phyloP scores from a whole-genome alignment of 2,888 invertebrate species.

The Agrochola macilenta region DNA sequence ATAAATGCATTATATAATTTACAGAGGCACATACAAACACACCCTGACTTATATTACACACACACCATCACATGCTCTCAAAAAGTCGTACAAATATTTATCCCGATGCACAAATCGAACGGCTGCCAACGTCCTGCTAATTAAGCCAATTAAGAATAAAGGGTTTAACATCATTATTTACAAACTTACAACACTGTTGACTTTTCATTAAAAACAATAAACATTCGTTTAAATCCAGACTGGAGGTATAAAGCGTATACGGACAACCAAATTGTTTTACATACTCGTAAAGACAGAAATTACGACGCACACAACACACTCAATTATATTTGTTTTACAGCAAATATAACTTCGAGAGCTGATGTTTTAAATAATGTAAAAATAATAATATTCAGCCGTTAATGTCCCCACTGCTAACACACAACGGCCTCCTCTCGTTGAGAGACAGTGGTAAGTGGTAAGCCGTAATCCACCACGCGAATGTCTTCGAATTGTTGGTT shows the following conservation, averaged over 20 bases:
- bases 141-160: slow-evolving; percentile 32
- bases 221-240: slow-evolving; percentile 1
- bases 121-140: background rate
- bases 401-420: no score
- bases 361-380: no score
- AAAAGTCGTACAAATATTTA: slow-evolving; percentile 6
- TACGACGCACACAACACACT: no score
- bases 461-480: no score
- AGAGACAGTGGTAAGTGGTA: no score
- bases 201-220: slow-evolving; percentile 29
- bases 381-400: no score
- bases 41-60: background rate
- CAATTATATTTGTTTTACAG: no score
- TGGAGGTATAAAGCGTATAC: background rate
- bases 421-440: no score
- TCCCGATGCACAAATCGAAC: background rate
- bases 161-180: slow-evolving; percentile 21
- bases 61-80: background rate
- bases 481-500: no score
- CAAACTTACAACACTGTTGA: slow-evolving; percentile 26
- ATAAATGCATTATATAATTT: background rate
- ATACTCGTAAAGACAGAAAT: background rate
- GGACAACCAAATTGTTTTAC: background rate
- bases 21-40: background rate
- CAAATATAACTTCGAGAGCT: no score